A percentile compares a stretch with the other conserved stretches of the same genome.
Evolutionary conservation across 2,888 invertebrate species (phyloP).

Genomic region (Ormyrus nitidulus): DNA sequence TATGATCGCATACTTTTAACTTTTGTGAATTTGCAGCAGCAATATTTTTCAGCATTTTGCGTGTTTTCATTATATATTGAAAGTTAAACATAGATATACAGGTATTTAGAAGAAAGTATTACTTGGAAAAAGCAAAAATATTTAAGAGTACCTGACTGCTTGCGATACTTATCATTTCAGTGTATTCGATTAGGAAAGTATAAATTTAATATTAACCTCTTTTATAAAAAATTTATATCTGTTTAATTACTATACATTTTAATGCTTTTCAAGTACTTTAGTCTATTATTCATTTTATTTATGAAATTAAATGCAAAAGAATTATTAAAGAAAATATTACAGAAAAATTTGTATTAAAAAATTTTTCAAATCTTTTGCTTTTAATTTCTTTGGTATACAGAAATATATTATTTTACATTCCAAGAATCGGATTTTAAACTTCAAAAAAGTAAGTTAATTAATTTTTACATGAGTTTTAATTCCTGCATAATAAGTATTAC

Average conservation of each 20-base stretch:
- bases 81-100: too few species aligned
- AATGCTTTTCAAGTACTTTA: too few species aligned
- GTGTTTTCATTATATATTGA: too few species aligned
- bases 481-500: conserved; percentile 16
- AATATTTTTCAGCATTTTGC: too few species aligned
- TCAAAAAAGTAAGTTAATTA: conserved; percentile 14
- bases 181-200: conserved; percentile 17
- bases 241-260: conserved; percentile 1
- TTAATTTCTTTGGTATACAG: too few species aligned
- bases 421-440: conserved; percentile 15
- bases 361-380: too few species aligned
- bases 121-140: not conserved
- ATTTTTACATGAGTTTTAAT: conserved; percentile 34
- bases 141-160: conserved; percentile 41
- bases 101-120: too few species aligned
- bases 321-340: too few species aligned
- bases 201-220: conserved; percentile 14
- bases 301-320: not conserved
- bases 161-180: conserved; percentile 46
- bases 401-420: conserved; percentile 24
- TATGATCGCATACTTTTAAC: too few species aligned
- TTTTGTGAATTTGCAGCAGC: too few species aligned
- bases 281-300: conserved; percentile 15
- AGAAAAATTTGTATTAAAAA: too few species aligned
- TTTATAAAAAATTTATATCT: conserved; percentile 24